Conservation (phyloP, 2,888 invertebrate species). For the Mesoligia furuncula region DNA sequence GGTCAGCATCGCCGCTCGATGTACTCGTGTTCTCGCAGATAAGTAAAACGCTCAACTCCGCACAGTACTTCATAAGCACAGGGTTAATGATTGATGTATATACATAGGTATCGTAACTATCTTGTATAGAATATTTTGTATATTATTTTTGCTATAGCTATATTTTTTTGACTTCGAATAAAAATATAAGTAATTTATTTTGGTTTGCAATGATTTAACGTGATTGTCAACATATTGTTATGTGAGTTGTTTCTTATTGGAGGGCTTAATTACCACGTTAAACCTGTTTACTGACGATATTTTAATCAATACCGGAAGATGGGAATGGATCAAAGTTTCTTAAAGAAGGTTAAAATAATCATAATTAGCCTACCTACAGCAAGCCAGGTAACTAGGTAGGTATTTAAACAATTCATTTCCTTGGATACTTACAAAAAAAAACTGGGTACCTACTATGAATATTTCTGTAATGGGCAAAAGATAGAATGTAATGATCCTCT, state of each 20-base stretch:
- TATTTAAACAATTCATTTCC: too few relatives aligned
- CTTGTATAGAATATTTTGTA: slow-evolving; percentile 35
- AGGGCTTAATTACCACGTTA: background rate
- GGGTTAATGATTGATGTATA: slow-evolving; percentile 10
- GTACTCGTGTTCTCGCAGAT: background rate
- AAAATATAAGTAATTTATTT: slow-evolving; percentile 24
- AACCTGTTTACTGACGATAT: background rate
- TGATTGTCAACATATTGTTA: background rate
- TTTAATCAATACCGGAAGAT: background rate
- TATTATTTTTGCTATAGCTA: slow-evolving; percentile 35
- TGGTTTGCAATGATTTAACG: background rate
- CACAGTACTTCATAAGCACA: slow-evolving; percentile 18
- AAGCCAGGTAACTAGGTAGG: background rate
- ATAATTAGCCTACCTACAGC: background rate
- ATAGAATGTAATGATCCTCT: background rate
- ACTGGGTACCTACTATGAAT: background rate
- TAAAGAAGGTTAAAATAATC: background rate
- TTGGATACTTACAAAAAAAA: too few relatives aligned
- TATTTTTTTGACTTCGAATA: slow-evolving; percentile 35
- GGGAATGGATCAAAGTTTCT: background rate
- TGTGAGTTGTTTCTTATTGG: background rate
- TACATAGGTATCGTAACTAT: background rate
- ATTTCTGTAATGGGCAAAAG: background rate
- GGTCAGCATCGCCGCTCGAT: background rate
- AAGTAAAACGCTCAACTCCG: slow-evolving; percentile 30